A percentile compares a stretch with the other conserved stretches of the same genome.
These are phyloP conservation scores for Elanus axillaris DNA, from an alignment of 2,113 vertebrate genomes.

Conservation along the genomic window DNA sequence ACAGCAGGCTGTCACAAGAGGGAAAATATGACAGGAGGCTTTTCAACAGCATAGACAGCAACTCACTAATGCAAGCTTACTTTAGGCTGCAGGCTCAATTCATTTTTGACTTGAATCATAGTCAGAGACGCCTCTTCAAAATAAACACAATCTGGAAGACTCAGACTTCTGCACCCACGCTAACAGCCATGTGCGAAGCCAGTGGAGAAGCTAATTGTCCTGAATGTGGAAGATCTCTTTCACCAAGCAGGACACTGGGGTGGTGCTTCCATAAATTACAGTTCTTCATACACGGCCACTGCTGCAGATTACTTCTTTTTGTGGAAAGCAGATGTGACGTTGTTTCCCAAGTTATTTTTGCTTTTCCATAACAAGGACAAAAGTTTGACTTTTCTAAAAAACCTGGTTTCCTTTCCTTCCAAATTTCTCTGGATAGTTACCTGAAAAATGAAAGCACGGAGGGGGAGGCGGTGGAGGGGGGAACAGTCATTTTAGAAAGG, in stretches of 20 bases:
- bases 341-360: neutral
- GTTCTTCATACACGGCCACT: neutral
- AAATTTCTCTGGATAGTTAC: neutral
- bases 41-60: neutral
- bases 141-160: neutral
- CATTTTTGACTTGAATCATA: neutral
- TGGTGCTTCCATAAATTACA: neutral
- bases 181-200: accelerated
- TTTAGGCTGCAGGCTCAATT: neutral
- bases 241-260: neutral
- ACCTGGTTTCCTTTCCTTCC: accelerated
- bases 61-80: neutral
- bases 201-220: neutral
- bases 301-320: neutral
- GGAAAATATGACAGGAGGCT: neutral
- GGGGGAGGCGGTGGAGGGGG: neutral
- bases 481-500: neutral
- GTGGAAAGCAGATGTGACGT: neutral
- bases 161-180: accelerated
- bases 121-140: neutral
- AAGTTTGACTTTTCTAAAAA: neutral
- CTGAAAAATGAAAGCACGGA: neutral
- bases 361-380: neutral
- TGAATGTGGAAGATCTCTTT: neutral
- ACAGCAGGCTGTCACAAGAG: neutral